These are phyloP conservation scores for Drosophila gaucha DNA, from an alignment of 2,888 invertebrate genomes.

Conservation along the genomic window DNA sequence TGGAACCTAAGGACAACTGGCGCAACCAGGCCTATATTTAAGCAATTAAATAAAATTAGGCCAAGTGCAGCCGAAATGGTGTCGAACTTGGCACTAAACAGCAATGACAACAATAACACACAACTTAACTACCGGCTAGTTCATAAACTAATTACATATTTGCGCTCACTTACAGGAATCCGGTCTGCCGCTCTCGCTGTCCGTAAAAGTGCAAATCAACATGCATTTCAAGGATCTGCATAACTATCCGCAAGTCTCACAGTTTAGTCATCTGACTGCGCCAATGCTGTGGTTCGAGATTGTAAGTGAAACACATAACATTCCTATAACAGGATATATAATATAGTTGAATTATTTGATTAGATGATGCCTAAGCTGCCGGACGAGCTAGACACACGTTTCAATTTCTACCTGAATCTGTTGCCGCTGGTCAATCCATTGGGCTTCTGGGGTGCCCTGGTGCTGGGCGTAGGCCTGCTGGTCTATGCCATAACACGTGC, in stretches of 20 bases:
- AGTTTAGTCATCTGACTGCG: conserved; percentile 89
- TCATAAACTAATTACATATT: conserved; percentile 46
- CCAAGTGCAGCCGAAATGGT: conserved; percentile 57
- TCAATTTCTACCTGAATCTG: conserved; percentile 90
- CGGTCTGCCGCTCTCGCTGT: conserved; percentile 91
- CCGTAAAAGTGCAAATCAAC: conserved; percentile 94
- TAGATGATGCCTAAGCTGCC: conserved; percentile 91
- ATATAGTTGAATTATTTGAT: conserved; percentile 37
- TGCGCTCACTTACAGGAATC: conserved; percentile 86
- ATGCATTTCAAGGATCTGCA: conserved; percentile 91
- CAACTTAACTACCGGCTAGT: conserved; percentile 20
- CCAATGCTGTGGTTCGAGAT: conserved; percentile 96
- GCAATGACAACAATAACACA: conserved; percentile 14
- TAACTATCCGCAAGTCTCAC: conserved; percentile 88
- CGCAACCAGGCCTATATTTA: conserved; percentile 48
- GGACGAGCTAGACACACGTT: conserved; percentile 87
- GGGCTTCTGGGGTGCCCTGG: conserved; percentile 81
- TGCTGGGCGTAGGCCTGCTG: conserved; percentile 75
- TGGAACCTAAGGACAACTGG: conserved; percentile 39
- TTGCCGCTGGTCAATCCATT: conserved; percentile 87
- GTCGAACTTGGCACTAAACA: conserved; percentile 38
- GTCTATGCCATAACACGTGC: conserved; percentile 82
- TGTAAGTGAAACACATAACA: conserved; percentile 87
- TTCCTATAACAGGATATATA: neutral
- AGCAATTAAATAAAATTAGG: conserved; percentile 62